These are phyloP conservation scores for Cladorhizidae sp. DNA, from an alignment of 37 sponge, comb jelly and placozoan genomes.

Conservation along the genomic window DNA sequence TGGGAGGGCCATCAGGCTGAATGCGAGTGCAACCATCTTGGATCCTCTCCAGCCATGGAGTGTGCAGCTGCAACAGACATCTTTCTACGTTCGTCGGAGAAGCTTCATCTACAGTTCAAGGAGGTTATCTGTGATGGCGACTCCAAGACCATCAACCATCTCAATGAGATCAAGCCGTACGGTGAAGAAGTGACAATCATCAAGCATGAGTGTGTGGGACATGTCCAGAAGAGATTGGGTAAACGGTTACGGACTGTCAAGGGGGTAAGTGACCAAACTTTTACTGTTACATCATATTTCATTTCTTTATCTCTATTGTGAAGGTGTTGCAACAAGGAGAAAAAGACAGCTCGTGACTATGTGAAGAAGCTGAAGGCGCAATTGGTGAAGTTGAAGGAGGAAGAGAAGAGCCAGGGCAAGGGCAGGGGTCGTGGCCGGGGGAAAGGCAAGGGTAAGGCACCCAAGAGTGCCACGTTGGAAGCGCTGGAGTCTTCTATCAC, in stretches of 20 bases:
- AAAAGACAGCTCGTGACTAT: slow-evolving; percentile 3
- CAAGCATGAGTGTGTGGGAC: too few species aligned
- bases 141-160: too few species aligned
- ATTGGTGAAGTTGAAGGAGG: not conserved
- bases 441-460: slow-evolving; percentile 1
- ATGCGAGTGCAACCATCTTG: not conserved
- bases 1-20: too few species aligned
- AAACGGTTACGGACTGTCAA: slow-evolving; percentile 4
- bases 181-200: slow-evolving; percentile 4
- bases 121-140: not conserved
- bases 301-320: not conserved
- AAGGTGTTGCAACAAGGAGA: not conserved
- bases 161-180: slow-evolving; percentile 22
- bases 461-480: not conserved
- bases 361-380: not conserved
- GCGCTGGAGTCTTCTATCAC: not conserved
- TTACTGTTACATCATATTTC: not conserved
- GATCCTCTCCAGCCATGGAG: not conserved
- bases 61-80: not conserved
- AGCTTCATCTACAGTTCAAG: not conserved
- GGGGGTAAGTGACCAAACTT: not conserved
- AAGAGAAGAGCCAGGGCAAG: too few species aligned
- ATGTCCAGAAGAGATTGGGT: too few species aligned
- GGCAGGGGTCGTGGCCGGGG: not conserved
- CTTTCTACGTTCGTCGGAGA: not conserved